Conservation (phyloP, 2,113 vertebrate genomes). For the Lutjanus erythropterus region DNA sequence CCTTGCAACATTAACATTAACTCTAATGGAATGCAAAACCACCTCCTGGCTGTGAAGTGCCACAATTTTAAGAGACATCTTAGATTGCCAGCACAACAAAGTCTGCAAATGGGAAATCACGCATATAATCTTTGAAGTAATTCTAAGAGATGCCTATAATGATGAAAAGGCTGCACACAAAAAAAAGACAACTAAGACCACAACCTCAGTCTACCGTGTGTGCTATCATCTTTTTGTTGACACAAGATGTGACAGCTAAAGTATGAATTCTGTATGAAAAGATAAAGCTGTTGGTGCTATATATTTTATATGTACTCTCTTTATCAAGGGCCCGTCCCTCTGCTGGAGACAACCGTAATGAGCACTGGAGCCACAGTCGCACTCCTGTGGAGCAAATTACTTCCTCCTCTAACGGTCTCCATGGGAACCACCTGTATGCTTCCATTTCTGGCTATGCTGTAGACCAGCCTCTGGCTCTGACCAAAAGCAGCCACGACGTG, state of each 20-base stretch:
- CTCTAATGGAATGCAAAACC: background rate
- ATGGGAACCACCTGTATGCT: constrained; percentile 88
- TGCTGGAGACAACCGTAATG: constrained; percentile 91
- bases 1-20: background rate
- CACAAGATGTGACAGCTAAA: background rate
- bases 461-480: constrained; percentile 95
- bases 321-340: constrained; percentile 88
- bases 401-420: constrained; percentile 90
- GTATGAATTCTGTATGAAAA: constrained; percentile 8
- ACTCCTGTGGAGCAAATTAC: constrained; percentile 89
- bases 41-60: background rate
- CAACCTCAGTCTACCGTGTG: background rate
- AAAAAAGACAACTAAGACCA: background rate
- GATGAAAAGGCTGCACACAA: background rate
- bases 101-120: background rate
- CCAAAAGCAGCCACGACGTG: constrained; percentile 90
- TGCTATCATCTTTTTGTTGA: background rate
- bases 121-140: background rate
- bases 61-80: background rate
- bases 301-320: constrained; percentile 16
- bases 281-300: constrained; percentile 5
- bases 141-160: background rate
- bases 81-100: background rate
- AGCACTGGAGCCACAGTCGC: constrained; percentile 90
- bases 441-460: constrained; percentile 89